Percentiles rank a stretch among this genome's conserved stretches.
phyloP scores from a whole-genome alignment of 2,113 vertebrate species.

The Sprattus sprattus region DNA sequence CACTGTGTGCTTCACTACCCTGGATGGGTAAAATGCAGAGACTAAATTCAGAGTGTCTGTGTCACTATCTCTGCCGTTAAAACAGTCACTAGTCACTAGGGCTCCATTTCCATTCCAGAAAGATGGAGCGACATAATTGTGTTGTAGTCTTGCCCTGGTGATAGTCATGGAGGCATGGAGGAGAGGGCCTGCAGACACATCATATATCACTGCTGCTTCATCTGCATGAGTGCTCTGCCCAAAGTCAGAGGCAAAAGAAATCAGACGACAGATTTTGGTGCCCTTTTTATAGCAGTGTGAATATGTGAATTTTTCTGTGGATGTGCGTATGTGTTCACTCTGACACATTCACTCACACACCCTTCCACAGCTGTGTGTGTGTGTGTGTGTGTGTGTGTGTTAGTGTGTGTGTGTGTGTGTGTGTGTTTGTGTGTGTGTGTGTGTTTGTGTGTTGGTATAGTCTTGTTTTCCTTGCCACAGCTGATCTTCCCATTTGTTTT shows the following conservation, averaged over 20 bases:
- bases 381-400: neutral
- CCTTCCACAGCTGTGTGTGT: constrained; percentile 6
- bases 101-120: no score
- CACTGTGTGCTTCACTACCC: no score
- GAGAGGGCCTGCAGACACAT: constrained; percentile 5
- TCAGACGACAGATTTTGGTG: neutral
- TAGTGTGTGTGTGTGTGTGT: neutral
- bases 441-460: neutral
- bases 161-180: neutral
- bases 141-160: constrained; percentile 44
- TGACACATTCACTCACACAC: no score
- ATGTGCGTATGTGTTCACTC: neutral
- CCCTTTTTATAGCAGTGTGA: neutral
- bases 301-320: constrained; percentile 24
- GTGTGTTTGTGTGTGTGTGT: neutral
- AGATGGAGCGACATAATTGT: constrained; percentile 23
- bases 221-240: neutral
- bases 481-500: neutral
- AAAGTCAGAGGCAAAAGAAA: neutral
- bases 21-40: no score
- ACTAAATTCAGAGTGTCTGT: no score
- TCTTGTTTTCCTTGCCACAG: neutral
- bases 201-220: neutral
- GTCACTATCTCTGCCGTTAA: no score
- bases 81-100: no score